Evolutionary conservation across 2,888 invertebrate species (phyloP).

Genomic region (Argyra leucocephala): DNA sequence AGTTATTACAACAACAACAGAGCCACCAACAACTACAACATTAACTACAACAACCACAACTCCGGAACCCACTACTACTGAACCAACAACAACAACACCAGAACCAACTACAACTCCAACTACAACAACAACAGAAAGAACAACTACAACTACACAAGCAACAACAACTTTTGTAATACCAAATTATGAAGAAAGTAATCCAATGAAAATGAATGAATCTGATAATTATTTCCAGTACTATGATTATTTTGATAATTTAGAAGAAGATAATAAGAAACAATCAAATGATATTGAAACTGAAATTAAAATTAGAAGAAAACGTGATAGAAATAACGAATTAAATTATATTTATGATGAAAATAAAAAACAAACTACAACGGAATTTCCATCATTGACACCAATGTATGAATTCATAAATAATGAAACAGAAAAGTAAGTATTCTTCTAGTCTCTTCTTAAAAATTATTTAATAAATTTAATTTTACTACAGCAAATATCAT

Average conservation of each 20-base stretch:
- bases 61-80: slow-evolving; percentile 34
- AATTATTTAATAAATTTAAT: too few species aligned
- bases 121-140: slow-evolving; percentile 28
- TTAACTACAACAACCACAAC: slow-evolving; percentile 24
- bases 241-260: slow-evolving; percentile 36
- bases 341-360: background rate
- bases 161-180: slow-evolving; percentile 19
- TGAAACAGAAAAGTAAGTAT: background rate
- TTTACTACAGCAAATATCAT: too few species aligned
- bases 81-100: slow-evolving; percentile 23
- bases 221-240: slow-evolving; percentile 35
- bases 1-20: slow-evolving; percentile 14
- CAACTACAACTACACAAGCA: slow-evolving; percentile 21
- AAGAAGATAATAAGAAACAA: background rate
- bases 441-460: too few species aligned
- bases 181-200: slow-evolving; percentile 26
- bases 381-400: background rate
- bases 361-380: background rate
- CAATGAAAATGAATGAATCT: slow-evolving; percentile 24
- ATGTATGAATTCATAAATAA: background rate
- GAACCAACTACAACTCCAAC: slow-evolving; percentile 23
- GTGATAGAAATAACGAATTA: background rate
- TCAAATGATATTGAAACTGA: background rate
- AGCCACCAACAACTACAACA: slow-evolving; percentile 15
- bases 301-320: background rate